phyloP scores from a whole-genome alignment of 2,888 invertebrate genomes.

The Epinotia brunnichana region DNA sequence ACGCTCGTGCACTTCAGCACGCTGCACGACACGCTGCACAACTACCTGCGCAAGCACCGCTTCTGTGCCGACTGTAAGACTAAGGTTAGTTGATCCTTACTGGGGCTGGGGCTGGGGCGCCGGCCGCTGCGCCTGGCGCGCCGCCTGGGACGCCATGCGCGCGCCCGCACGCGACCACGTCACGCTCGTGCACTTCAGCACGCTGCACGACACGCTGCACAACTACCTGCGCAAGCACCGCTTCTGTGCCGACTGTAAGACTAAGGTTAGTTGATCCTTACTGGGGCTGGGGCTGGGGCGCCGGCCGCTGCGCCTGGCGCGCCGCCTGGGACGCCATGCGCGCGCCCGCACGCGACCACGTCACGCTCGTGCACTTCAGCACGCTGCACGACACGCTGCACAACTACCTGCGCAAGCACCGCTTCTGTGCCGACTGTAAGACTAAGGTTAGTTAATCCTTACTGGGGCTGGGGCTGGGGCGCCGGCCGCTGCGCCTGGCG shows the following conservation, averaged over 20 bases:
- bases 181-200: too few species aligned
- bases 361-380: slow-evolving; percentile 93
- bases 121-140: background rate
- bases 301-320: slow-evolving; percentile 87
- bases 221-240: too few species aligned
- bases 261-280: too few species aligned
- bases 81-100: slow-evolving; percentile 87
- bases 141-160: too few species aligned
- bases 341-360: slow-evolving; percentile 90
- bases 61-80: slow-evolving; percentile 97
- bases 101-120: too few species aligned
- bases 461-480: slow-evolving; percentile 89
- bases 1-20: slow-evolving; percentile 93
- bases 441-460: slow-evolving; percentile 88
- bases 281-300: slow-evolving; percentile 88
- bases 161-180: too few species aligned
- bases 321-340: slow-evolving; percentile 95
- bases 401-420: slow-evolving; percentile 95
- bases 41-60: slow-evolving; percentile 95
- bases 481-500: slow-evolving; percentile 87
- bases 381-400: slow-evolving; percentile 93
- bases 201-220: too few species aligned
- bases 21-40: slow-evolving; percentile 93
- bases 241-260: too few species aligned
- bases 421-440: slow-evolving; percentile 96